phyloP scores from a whole-genome alignment of 2,888 invertebrate genomes.

The Acanthococcus lagerstroemiae region DNA sequence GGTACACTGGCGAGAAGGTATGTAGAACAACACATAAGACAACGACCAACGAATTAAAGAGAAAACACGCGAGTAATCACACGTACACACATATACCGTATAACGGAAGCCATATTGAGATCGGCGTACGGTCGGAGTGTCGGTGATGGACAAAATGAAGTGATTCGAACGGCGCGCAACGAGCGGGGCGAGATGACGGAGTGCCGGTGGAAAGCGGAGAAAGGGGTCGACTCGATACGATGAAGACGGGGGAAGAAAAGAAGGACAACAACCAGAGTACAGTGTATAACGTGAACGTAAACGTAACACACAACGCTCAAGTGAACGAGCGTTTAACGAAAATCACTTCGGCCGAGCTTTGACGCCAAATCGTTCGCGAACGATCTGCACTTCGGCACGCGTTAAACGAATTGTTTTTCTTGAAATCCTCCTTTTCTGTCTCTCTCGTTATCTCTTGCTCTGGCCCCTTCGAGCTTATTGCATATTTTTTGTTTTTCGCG shows the following conservation, averaged over 20 bases:
- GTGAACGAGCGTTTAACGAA: not conserved
- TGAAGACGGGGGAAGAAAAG: not conserved
- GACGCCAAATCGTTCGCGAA: not conserved
- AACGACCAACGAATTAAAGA: constrained; percentile 13
- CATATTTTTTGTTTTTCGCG: no score
- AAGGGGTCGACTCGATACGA: not conserved
- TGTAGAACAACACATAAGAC: constrained; percentile 8
- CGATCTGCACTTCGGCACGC: no score
- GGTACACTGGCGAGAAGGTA: constrained; percentile 1
- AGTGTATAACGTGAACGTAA: no score
- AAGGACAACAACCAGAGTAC: constrained; percentile 1
- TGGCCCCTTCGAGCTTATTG: no score
- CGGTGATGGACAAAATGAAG: not conserved
- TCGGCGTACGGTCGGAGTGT: not conserved
- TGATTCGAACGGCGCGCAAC: not conserved
- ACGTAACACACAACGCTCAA: no score
- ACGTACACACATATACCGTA: constrained; percentile 17
- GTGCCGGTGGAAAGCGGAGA: not conserved
- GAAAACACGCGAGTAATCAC: constrained; percentile 19
- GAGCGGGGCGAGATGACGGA: not conserved
- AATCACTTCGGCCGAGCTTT: not conserved
- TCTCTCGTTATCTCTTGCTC: no score
- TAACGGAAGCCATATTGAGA: constrained; percentile 11
- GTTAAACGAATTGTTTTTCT: no score
- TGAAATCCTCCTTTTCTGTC: no score